These are phyloP conservation scores for Accipiter virgatus DNA, from an alignment of 2,113 vertebrate genomes.

Conservation along the genomic window DNA sequence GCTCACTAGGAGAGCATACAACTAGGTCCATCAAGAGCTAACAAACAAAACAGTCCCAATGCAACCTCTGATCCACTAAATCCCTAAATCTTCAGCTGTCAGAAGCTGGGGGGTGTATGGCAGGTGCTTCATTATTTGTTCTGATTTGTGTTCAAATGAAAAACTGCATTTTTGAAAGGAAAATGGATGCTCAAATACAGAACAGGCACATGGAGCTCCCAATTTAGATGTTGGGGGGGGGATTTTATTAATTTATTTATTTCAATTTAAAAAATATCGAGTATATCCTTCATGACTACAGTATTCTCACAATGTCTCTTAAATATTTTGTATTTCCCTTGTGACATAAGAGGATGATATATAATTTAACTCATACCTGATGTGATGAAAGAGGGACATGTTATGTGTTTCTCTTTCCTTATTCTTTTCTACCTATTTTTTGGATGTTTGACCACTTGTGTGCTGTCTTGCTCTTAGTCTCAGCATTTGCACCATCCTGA, in stretches of 20 bases:
- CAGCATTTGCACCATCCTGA: background rate
- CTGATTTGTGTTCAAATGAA: background rate
- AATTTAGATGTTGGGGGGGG: rapidly evolving
- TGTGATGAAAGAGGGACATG: background rate
- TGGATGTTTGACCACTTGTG: background rate
- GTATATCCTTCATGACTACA: background rate
- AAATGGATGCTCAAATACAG: background rate
- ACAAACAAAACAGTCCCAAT: background rate
- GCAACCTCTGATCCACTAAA: background rate
- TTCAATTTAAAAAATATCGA: background rate
- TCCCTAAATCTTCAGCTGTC: background rate
- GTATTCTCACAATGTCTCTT: background rate
- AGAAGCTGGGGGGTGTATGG: background rate
- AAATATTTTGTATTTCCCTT: background rate
- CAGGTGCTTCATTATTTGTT: background rate
- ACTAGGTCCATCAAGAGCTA: background rate
- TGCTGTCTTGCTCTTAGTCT: background rate
- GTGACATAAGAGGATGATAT: background rate
- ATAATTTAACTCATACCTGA: background rate
- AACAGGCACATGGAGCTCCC: background rate
- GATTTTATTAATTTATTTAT: background rate
- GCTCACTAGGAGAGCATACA: background rate
- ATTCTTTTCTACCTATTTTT: background rate
- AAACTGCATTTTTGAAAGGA: background rate
- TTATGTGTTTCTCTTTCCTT: background rate